Evolutionary conservation across 2,888 invertebrate species (phyloP), one percentile per base, ranked within the genome.

Genomic region (Perizoma affinitatum): DNA sequence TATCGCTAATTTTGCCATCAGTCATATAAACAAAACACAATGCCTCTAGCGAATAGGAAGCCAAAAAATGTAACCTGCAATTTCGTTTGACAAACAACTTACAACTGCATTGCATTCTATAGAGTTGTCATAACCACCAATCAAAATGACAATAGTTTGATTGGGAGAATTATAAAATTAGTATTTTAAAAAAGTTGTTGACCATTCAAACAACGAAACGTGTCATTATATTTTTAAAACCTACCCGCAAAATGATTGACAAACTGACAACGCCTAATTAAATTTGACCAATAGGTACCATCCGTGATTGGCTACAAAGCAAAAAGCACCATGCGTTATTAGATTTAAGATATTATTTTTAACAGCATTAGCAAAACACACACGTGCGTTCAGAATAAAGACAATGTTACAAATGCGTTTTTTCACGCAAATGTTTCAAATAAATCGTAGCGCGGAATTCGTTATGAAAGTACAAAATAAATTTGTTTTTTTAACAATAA

Each of bases 221-320:
- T 80, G 71, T 82, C 60, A 85, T 84, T 80, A 78, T 58, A n/a
- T 47, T 58, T 60, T 70, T 72, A 66, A 70, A 76, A 75, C 71
- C 72, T 72, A 75, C 76, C 67, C 67, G 76, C 71, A 71, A 76
- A 71, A 64, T 73, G 74, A 74, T 69, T 71, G 67, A 55, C 58
- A 57, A 64, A 74, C 75, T 82, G 80, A 83, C 83, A 83, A 78
- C 79, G 68, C 75, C 71, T 80, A 82, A 88, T 88, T 87, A 85
- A 80, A 80, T 77, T 65, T 64, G 73, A 78, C 72, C 71, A 70
- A 76, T 82, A 74, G 74, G 70, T 73, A 77, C 78, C 74, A 78
- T 80, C 75, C 75, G 69, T 61, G 66, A 66, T 58, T 49, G 65
- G 53, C 65, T 66, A 54, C 58, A 66, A 61, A 6, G 40, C 36